phyloP scores from a whole-genome alignment of 2,113 vertebrate species.

The Smithornis capensis region DNA sequence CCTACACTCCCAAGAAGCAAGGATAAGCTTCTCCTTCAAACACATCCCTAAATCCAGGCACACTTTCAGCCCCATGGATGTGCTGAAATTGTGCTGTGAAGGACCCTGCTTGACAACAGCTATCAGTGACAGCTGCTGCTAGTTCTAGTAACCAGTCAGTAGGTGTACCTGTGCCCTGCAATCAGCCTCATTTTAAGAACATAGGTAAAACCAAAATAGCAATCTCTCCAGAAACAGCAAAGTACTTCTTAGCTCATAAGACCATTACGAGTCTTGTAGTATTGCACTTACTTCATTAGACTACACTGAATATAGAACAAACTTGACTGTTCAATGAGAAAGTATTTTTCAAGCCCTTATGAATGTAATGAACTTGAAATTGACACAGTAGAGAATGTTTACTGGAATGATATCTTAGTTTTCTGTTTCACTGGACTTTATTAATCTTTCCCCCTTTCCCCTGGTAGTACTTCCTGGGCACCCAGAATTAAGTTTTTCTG shows the following conservation, averaged over 20 bases:
- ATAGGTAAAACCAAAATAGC: not conserved
- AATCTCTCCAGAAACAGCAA: not conserved
- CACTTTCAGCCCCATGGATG: not conserved
- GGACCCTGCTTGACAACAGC: not conserved
- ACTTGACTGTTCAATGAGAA: not conserved
- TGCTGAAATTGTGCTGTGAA: not conserved
- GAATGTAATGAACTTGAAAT: not conserved
- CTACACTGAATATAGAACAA: not conserved
- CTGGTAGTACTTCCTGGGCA: not conserved
- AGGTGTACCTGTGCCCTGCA: not conserved
- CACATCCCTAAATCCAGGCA: not conserved
- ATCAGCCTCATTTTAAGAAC: not conserved
- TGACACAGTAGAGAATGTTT: not conserved
- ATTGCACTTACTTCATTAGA: not conserved
- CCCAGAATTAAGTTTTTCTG: not conserved
- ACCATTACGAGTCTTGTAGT: not conserved
- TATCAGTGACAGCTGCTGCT: not conserved
- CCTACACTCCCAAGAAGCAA: not conserved
- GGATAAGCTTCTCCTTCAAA: not conserved
- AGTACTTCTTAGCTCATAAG: not conserved
- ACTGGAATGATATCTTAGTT: rapidly evolving
- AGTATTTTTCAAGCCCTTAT: not conserved
- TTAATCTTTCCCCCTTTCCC: not conserved
- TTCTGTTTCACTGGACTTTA: not conserved
- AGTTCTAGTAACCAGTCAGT: not conserved